Conservation (phyloP, 1,140 invertebrate genomes). For the Diabrotica undecimpunctata region DNA sequence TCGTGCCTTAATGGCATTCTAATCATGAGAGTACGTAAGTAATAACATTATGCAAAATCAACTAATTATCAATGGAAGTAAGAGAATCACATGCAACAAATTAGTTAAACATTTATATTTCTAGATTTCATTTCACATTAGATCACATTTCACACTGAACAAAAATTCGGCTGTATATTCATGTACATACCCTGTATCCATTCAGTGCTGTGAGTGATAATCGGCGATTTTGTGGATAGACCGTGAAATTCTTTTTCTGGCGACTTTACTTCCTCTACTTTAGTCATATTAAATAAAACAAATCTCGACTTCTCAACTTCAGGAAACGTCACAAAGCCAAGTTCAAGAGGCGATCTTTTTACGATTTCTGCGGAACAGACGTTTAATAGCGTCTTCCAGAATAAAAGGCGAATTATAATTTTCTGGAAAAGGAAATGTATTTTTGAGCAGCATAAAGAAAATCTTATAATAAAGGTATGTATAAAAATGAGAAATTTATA, state of each 20-base stretch:
- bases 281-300: slow-evolving; percentile 9
- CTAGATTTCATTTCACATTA: too few relatives aligned
- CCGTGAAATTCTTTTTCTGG: slow-evolving; percentile 5
- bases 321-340: slow-evolving; percentile 19
- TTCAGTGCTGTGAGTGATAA: background rate
- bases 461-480: background rate
- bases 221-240: background rate
- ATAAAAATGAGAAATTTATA: background rate
- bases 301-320: slow-evolving; percentile 12
- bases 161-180: too few relatives aligned
- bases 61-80: too few relatives aligned
- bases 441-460: background rate
- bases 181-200: background rate
- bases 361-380: background rate
- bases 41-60: too few relatives aligned
- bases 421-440: slow-evolving; percentile 8
- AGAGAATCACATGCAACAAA: too few relatives aligned
- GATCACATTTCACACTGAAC: too few relatives aligned
- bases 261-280: slow-evolving; percentile 6
- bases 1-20: too few relatives aligned
- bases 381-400: slow-evolving; percentile 8
- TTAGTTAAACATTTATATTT: too few relatives aligned
- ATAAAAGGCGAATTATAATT: slow-evolving; percentile 7
- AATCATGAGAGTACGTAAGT: too few relatives aligned
- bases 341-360: slow-evolving; percentile 19